phyloP scores from a whole-genome alignment of 1,140 invertebrate species.

The Spodoptera frugiperda region DNA sequence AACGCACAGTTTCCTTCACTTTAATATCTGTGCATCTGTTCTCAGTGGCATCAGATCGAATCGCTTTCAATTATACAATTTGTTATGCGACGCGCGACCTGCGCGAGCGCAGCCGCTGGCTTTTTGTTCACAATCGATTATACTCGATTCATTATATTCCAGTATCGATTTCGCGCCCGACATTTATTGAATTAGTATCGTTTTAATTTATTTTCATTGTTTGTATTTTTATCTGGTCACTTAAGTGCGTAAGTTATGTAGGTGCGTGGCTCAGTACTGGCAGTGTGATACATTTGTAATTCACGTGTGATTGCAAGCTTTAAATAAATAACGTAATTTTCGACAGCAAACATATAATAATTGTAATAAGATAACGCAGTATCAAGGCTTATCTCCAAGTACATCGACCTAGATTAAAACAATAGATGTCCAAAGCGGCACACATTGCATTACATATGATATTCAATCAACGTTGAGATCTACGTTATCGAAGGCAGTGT shows the following conservation, averaged over 20 bases:
- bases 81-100: constrained; percentile 21
- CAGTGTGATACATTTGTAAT: neutral
- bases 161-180: constrained; percentile 42
- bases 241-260: neutral
- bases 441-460: neutral
- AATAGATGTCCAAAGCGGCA: neutral
- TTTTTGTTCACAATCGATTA: constrained; percentile 45
- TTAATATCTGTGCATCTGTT: neutral
- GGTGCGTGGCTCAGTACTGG: neutral
- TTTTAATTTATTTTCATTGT: constrained; percentile 29
- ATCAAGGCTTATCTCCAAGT: neutral
- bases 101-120: constrained; percentile 24
- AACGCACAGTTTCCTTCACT: neutral
- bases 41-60: constrained; percentile 16
- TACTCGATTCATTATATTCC: constrained; percentile 36
- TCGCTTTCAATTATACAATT: constrained; percentile 50
- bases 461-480: constrained; percentile 21
- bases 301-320: neutral
- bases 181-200: constrained; percentile 37
- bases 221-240: neutral
- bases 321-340: no score
- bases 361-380: no score
- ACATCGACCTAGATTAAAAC: constrained; percentile 23
- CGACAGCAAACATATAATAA: no score
- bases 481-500: constrained; percentile 23